Evolutionary conservation across 1,140 invertebrate genomes (phyloP).

Genomic region (Drosophila orena): DNA sequence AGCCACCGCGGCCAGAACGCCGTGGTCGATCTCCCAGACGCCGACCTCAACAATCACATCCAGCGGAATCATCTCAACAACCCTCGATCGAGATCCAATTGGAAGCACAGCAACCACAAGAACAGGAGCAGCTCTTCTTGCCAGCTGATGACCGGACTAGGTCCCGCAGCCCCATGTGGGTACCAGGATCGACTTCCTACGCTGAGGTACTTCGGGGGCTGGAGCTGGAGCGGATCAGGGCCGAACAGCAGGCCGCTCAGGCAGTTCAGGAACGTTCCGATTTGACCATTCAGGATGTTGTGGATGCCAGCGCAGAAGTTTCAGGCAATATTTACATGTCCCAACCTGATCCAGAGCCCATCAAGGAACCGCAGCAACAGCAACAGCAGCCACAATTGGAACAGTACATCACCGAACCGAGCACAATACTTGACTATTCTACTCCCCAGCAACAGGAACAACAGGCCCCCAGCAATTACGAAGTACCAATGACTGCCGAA

Average conservation of each 20-base stretch:
- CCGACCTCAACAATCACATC: slow-evolving; percentile 35
- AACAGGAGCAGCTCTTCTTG: slow-evolving; percentile 58
- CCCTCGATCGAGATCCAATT: slow-evolving; percentile 35
- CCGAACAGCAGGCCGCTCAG: slow-evolving; percentile 56
- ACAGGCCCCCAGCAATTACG: slow-evolving; percentile 37
- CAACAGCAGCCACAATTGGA: slow-evolving; percentile 28
- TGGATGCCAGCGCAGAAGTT: slow-evolving; percentile 58
- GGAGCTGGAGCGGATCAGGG: slow-evolving; percentile 74
- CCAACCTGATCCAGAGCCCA: slow-evolving; percentile 19
- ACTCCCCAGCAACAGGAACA: slow-evolving; percentile 18
- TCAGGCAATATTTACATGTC: slow-evolving; percentile 25
- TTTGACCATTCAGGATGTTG: slow-evolving; percentile 70
- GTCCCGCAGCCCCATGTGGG: slow-evolving; percentile 90
- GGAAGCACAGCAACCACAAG: slow-evolving; percentile 36
- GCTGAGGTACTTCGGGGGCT: slow-evolving; percentile 90
- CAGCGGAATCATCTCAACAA: slow-evolving; percentile 8
- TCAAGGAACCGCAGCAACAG: slow-evolving; percentile 25
- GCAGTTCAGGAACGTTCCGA: slow-evolving; percentile 40
- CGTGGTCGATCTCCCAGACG: slow-evolving; percentile 74
- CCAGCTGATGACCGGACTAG: slow-evolving; percentile 85
- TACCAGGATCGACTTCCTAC: slow-evolving; percentile 90
- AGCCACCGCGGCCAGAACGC: slow-evolving; percentile 63
- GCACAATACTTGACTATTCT: slow-evolving; percentile 27
- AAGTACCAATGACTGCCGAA: slow-evolving; percentile 75
- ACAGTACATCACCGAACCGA: slow-evolving; percentile 48